Evolutionary conservation across 2,113 vertebrate genomes (phyloP), one percentile per base, ranked within the genome.

Genomic region (Phrynosoma platyrhinos): DNA sequence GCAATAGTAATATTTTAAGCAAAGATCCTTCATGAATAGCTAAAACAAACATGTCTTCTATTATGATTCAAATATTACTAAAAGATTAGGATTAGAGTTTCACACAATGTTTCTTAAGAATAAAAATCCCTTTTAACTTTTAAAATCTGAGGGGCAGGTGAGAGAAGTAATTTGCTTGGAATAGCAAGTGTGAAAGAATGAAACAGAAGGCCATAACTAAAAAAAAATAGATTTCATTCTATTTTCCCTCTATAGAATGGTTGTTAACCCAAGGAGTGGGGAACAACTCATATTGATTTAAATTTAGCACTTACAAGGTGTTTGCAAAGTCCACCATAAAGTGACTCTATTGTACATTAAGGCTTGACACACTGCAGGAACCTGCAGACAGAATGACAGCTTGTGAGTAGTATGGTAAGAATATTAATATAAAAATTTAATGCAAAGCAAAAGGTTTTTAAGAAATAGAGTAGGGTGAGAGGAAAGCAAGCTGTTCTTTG

Each of bases 261-360:
- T 85, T 9, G 62, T 79, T 90, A 84, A 91, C 13, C 68, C 53
- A 14, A 85, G 18, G 5, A 3, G 9, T 5, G 25, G 62, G 23
- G 5, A 36, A 89, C 2, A 30, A 58, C 4, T 83, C 88, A 20
- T 86, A 75, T 25, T 40, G 14, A 21, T 53, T 88, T n/a, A 62
- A 30, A 1, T 4, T 89, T 68, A 81, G 32, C 79, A 81, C 75
- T 92, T 81, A 86, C 36, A 27, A 91, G 72, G 25, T 68, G 77
- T 16, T 62, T 87, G 58, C 30, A 89, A 91, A 89, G 32, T 82
- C 74, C 71, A 90, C 3, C 9, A 72, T 81, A 20, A 92, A 94
- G 62, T 16, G 0, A 4, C 72, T 90, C 84, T 88, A 10, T 82
- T 58, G 52, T 75, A 47, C 83, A 14, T 80, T 90, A 75, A 36